phyloP scores from a whole-genome alignment of 1,140 invertebrate species.

The Ceratosolen fusciceps region DNA sequence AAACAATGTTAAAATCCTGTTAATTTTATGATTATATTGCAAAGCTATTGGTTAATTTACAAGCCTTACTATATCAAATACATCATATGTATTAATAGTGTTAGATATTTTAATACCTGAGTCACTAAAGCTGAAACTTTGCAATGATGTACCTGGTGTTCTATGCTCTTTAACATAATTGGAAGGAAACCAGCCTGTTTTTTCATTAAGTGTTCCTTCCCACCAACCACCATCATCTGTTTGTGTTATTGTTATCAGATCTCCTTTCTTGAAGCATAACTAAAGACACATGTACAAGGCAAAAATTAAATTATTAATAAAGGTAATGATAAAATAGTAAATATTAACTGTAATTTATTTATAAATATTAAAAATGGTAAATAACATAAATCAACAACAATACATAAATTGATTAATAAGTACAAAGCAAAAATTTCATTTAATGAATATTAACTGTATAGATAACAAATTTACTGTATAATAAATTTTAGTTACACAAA shows the following conservation, averaged over 20 bases:
- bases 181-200: constrained; percentile 98
- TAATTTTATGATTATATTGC: background rate
- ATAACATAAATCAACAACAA: background rate
- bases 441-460: no score
- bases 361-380: background rate
- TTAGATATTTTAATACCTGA: constrained; percentile 43
- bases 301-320: no score
- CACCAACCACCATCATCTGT: constrained; percentile 95
- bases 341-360: no score
- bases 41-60: constrained; percentile 2
- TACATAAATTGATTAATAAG: no score
- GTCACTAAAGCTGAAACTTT: constrained; percentile 51
- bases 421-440: no score
- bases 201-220: constrained; percentile 95
- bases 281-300: constrained; percentile 66
- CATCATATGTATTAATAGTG: constrained; percentile 35
- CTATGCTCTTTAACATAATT: constrained; percentile 96
- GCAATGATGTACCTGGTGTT: constrained; percentile 66
- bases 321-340: no score
- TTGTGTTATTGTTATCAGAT: constrained; percentile 94
- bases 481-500: no score
- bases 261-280: constrained; percentile 96
- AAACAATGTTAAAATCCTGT: background rate
- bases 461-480: no score
- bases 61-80: constrained; percentile 33